Conservation (phyloP, 2,113 vertebrate genomes). For the Peromyscus polionotus region DNA sequence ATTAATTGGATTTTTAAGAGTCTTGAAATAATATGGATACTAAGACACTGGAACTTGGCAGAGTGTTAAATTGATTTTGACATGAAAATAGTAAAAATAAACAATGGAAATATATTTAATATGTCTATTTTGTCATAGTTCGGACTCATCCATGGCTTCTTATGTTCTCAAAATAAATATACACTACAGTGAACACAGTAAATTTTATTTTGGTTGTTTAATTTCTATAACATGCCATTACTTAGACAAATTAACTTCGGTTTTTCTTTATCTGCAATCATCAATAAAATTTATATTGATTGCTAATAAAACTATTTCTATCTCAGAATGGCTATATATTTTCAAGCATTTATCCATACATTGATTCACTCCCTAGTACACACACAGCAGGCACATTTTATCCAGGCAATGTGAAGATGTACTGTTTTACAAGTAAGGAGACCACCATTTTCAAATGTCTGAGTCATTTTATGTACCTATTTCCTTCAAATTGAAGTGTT, state of each 20-base stretch:
- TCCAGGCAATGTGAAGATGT: neutral
- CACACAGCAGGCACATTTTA: neutral
- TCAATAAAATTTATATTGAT: neutral
- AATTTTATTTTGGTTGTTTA: neutral
- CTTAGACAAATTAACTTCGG: neutral
- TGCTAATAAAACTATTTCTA: neutral
- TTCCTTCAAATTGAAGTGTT: neutral
- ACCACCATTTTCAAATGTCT: neutral
- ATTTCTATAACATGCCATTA: neutral
- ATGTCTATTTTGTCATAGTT: too few species aligned
- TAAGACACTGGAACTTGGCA: neutral
- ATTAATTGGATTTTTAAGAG: neutral
- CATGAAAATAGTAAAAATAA: neutral
- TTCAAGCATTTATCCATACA: neutral
- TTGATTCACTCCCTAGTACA: neutral
- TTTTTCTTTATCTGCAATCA: too few species aligned
- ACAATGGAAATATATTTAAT: neutral
- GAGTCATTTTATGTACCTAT: neutral
- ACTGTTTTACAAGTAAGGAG: neutral
- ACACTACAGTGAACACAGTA: too few species aligned
- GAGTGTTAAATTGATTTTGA: neutral
- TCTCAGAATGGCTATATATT: neutral
- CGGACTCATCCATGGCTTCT: neutral
- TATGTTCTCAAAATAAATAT: neutral
- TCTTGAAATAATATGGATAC: neutral